These are phyloP conservation scores for Scaptomyza parva DNA, from an alignment of 2,888 invertebrate species.

Conservation along the genomic window DNA sequence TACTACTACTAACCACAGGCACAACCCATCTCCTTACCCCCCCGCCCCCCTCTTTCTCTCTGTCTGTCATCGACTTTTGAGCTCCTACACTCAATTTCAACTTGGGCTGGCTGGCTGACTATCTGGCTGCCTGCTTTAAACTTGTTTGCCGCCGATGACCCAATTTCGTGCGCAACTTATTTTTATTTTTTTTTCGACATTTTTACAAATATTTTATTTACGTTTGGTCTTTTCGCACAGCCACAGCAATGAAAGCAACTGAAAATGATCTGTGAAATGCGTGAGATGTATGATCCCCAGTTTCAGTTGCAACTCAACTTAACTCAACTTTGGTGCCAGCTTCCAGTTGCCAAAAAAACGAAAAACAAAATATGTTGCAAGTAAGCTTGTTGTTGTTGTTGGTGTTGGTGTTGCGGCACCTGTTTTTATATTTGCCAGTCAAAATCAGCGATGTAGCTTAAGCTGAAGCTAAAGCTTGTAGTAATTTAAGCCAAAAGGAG, in stretches of 20 bases:
- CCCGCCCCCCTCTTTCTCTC: conserved; percentile 1
- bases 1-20: conserved; percentile 19
- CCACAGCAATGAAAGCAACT: neutral
- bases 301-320: conserved; percentile 17
- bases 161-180: conserved; percentile 68
- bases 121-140: conserved; percentile 56
- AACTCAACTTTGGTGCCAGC: conserved; percentile 12
- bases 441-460: neutral
- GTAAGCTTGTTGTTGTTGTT: neutral
- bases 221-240: conserved; percentile 49
- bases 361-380: conserved; percentile 18
- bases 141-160: conserved; percentile 76
- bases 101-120: too few species aligned
- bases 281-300: conserved; percentile 29
- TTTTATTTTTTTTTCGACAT: conserved; percentile 62
- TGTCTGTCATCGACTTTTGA: neutral
- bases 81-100: neutral
- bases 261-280: conserved; percentile 41
- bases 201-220: conserved; percentile 51
- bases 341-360: conserved; percentile 10
- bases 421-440: conserved; percentile 1
- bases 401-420: conserved; percentile 5
- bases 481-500: conserved; percentile 7
- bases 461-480: neutral
- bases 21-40: conserved; percentile 4